Conservation (phyloP, 92 coral and sea anemone genomes). For the Pocillopora grandis region DNA sequence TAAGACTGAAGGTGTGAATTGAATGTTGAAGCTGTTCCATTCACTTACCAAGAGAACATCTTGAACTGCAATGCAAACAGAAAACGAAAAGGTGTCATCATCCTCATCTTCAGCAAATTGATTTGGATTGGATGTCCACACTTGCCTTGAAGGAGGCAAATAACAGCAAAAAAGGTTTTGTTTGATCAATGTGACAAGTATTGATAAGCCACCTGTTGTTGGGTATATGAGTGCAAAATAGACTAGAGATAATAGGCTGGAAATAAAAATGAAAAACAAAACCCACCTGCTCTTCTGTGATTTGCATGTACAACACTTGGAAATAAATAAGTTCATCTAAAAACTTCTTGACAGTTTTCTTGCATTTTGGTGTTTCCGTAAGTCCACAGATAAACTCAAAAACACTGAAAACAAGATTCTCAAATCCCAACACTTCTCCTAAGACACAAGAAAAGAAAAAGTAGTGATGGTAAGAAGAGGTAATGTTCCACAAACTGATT, state of each 20-base stretch:
- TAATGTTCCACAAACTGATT: background rate
- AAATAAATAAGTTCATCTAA: conserved; percentile 88
- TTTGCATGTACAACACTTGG: conserved; percentile 90
- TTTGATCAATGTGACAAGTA: background rate
- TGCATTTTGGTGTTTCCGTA: conserved; percentile 88
- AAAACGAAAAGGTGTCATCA: conserved; percentile 96
- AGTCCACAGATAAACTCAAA: conserved; percentile 97
- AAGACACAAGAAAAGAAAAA: background rate
- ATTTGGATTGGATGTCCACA: conserved; percentile 93
- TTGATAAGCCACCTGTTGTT: no score
- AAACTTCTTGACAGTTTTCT: conserved; percentile 82
- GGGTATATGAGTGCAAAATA: background rate
- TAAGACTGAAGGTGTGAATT: no score
- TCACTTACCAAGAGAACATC: conserved; percentile 87
- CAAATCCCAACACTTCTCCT: conserved; percentile 98
- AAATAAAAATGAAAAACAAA: background rate
- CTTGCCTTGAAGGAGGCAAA: conserved; percentile 20
- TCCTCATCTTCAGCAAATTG: conserved; percentile 99
- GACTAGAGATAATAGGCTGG: no score
- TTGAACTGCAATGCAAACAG: conserved; percentile 98
- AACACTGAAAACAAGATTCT: conserved; percentile 90
- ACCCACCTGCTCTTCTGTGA: conserved; percentile 95
- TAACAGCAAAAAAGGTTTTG: background rate
- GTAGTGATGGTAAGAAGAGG: background rate
- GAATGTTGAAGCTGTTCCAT: background rate